These are phyloP conservation scores for Subacronicta megacephala DNA, from an alignment of 2,888 invertebrate species.

Conservation along the genomic window DNA sequence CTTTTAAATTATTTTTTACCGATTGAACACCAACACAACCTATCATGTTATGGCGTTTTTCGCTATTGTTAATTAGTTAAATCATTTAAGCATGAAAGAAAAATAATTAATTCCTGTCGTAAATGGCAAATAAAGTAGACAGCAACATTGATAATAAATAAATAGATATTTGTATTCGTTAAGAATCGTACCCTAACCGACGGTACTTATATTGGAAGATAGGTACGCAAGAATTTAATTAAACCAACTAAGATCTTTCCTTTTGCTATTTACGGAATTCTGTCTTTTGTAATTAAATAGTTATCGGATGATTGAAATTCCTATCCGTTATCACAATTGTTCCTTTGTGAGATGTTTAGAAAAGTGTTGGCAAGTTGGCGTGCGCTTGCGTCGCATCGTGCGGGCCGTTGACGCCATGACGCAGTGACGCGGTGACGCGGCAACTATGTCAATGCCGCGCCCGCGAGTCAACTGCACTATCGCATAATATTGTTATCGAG, in stretches of 20 bases:
- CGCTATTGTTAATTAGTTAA: too few species aligned
- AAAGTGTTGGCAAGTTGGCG: conserved; percentile 49
- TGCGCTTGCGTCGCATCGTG: conserved; percentile 57
- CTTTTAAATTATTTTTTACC: conserved; percentile 5
- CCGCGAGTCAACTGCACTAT: conserved; percentile 73
- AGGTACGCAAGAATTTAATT: conserved; percentile 55
- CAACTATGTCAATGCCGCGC: conserved; percentile 87
- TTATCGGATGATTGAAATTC: conserved; percentile 34
- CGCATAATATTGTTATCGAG: conserved; percentile 81
- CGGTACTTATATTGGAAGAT: conserved; percentile 35
- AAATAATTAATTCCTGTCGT: too few species aligned
- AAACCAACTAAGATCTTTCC: conserved; percentile 49
- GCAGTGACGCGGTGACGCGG: conserved; percentile 69
- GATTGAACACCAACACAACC: background rate
- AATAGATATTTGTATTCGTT: conserved; percentile 28
- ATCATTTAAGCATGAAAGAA: too few species aligned
- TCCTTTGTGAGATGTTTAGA: conserved; percentile 27
- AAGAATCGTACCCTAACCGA: conserved; percentile 30
- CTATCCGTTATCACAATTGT: conserved; percentile 13
- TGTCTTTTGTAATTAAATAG: conserved; percentile 46
- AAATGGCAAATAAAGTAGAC: too few species aligned
- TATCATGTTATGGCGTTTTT: too few species aligned
- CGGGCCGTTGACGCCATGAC: conserved; percentile 72
- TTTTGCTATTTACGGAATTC: conserved; percentile 37
- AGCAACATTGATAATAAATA: background rate